These are phyloP conservation scores for Helogale parvula DNA, from an alignment of 2,113 vertebrate genomes.

Conservation along the genomic window DNA sequence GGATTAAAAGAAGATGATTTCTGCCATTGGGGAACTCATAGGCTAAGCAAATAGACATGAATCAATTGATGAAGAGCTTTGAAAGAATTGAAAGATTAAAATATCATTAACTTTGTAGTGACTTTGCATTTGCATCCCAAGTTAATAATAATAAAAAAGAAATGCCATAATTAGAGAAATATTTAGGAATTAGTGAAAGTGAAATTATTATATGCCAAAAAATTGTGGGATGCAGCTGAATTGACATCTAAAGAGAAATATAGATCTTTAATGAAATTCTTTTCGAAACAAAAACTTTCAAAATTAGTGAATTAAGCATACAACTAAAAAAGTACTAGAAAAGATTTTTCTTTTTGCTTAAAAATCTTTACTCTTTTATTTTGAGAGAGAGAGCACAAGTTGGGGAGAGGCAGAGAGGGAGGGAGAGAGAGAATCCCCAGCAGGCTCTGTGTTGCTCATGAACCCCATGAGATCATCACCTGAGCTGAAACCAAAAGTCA, in stretches of 20 bases:
- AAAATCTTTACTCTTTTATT: too few species aligned
- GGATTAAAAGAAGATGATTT: not conserved
- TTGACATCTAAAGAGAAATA: conserved; percentile 26
- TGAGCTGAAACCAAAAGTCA: too few species aligned
- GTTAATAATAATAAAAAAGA: not conserved
- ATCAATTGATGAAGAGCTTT: conserved; percentile 43
- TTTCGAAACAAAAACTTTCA: conserved; percentile 27
- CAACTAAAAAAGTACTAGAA: not conserved
- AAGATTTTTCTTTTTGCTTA: not conserved
- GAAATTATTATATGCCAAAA: conserved; percentile 1
- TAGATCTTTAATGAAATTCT: not conserved
- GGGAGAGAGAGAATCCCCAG: too few species aligned
- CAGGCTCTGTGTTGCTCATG: too few species aligned
- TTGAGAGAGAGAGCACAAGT: too few species aligned
- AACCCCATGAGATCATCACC: too few species aligned
- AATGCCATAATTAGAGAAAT: not conserved
- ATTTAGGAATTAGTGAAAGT: conserved; percentile 29
- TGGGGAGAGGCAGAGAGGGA: too few species aligned
- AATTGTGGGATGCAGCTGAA: not conserved
- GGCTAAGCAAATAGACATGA: not conserved
- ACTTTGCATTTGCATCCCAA: not conserved
- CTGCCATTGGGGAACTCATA: not conserved
- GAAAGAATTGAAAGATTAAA: conserved; percentile 58
- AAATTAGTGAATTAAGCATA: not conserved
- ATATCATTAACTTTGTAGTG: not conserved